phyloP scores from a whole-genome alignment of 2,888 invertebrate species.

The Andrena hattorfiana region DNA sequence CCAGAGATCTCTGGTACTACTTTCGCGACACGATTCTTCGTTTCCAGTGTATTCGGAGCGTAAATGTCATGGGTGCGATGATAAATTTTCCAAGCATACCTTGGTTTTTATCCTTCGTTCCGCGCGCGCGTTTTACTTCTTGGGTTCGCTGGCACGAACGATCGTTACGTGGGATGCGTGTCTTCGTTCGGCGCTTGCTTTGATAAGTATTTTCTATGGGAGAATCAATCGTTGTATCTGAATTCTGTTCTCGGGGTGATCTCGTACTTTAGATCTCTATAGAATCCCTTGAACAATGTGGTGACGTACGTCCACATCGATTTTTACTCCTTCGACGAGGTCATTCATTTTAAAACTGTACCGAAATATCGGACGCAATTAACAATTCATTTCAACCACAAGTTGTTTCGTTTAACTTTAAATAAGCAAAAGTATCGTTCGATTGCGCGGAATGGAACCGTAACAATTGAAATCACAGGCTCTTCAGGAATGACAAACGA shows the following conservation, averaged over 20 bases:
- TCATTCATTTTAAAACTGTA: too few relatives aligned
- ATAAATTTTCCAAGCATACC: slow-evolving; percentile 47
- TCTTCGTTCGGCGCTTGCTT: not conserved
- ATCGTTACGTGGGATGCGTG: not conserved
- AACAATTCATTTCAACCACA: not conserved
- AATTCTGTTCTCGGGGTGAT: not conserved
- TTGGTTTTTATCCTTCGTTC: slow-evolving; percentile 3
- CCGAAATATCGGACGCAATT: too few relatives aligned
- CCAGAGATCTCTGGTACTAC: not conserved
- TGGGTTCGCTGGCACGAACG: not conserved
- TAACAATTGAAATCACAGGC: not conserved
- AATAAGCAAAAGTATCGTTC: not conserved
- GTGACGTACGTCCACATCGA: too few relatives aligned
- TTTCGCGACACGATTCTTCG: slow-evolving; percentile 12
- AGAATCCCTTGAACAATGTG: too few relatives aligned
- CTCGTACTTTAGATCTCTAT: too few relatives aligned
- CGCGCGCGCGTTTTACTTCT: not conserved
- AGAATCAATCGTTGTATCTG: not conserved
- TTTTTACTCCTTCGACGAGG: too few relatives aligned
- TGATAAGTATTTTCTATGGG: not conserved
- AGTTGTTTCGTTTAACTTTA: slow-evolving; percentile 1
- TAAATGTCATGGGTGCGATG: slow-evolving; percentile 58
- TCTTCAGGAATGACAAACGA: not conserved
- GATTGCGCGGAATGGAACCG: not conserved
- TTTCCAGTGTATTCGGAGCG: slow-evolving; percentile 33